A percentile compares a stretch with the other conserved stretches of the same genome.
Conservation (phyloP, 2,113 vertebrate genomes). For the Motacilla alba region DNA sequence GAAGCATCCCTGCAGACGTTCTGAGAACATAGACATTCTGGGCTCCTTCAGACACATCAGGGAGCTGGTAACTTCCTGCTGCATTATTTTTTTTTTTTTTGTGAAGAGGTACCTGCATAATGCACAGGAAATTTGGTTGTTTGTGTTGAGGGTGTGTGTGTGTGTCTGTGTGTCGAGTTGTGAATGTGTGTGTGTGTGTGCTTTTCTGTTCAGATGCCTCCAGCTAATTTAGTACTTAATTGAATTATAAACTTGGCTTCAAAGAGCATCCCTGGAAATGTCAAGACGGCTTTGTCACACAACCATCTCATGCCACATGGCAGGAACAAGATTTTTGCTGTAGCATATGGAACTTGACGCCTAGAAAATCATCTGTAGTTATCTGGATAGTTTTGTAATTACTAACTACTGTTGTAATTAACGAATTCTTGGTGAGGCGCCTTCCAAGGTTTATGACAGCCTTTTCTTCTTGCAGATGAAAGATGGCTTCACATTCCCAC, state of each 20-base stretch:
- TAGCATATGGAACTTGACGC: not conserved
- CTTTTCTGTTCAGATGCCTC: not conserved
- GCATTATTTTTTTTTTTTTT: not conserved
- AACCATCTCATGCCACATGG: not conserved
- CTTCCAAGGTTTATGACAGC: not conserved
- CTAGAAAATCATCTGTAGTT: not conserved
- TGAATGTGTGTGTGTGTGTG: too few species aligned
- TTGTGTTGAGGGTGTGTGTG: rapidly evolving
- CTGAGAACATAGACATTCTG: not conserved
- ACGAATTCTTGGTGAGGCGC: not conserved
- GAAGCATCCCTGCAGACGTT: not conserved
- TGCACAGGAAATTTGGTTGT: not conserved
- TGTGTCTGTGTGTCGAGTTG: too few species aligned
- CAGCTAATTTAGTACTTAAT: not conserved
- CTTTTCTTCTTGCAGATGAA: not conserved
- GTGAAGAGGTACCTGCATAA: not conserved
- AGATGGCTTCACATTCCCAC: not conserved
- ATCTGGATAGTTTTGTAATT: not conserved
- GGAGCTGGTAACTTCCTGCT: not conserved
- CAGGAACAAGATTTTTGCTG: not conserved
- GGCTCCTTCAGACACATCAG: not conserved
- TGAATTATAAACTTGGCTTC: not conserved
- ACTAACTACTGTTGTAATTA: not conserved
- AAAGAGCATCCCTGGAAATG: not conserved
- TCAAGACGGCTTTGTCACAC: not conserved